Evolutionary conservation across 1,140 invertebrate genomes (phyloP), one percentile per base, ranked within the genome.

Genomic region (Drosophila hydei): DNA sequence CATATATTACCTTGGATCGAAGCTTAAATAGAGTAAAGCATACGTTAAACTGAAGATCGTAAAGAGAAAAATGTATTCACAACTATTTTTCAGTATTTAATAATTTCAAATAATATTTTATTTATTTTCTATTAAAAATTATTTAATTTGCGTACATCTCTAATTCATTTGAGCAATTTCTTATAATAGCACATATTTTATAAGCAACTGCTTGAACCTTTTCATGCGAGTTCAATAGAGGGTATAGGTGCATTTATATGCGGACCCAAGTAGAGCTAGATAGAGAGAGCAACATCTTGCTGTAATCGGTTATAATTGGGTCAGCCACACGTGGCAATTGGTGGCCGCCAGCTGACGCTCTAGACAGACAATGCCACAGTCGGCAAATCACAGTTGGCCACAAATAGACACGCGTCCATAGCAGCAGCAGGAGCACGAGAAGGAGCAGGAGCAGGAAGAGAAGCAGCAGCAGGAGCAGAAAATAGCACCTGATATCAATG

Each of bases 301-400:
- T 6, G 7, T 16, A 42, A 42, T 42, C 16, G 50, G 25, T 5
- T 51, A 30, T 61, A 73, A 73, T 69, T 69, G 58, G 65, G 71
- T 56, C 68, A 84, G 48, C 51, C 51, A 54, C 81, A 80, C 74
- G 77, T 85, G 81, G 64, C 80, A 77, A 65, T 67, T 67, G 51
- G 47, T 45, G 21, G 45, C 42, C 68, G 67, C 78, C 83, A 87
- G 84, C 76, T 88, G 84, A 83, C 72, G 51, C 38, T 6, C n/a
- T 5, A 23, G 55, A 9, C 64, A 56, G 38, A 75, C 68, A 61
- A 80, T 45, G 45, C 27, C n/a, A 12, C 67, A 65, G 59, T 18
- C 63, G 68, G 50, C 52, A 88, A 75, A 88, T 88, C 83, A 89
- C 83, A 88, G 83, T 88, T 89, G 83, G 84, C 78, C 69, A 65